A percentile compares a stretch with the other conserved stretches of the same genome.
Evolutionary conservation across 2,797 vertebrate genomes (phyloP).

Genomic region (Mallotus villosus): DNA sequence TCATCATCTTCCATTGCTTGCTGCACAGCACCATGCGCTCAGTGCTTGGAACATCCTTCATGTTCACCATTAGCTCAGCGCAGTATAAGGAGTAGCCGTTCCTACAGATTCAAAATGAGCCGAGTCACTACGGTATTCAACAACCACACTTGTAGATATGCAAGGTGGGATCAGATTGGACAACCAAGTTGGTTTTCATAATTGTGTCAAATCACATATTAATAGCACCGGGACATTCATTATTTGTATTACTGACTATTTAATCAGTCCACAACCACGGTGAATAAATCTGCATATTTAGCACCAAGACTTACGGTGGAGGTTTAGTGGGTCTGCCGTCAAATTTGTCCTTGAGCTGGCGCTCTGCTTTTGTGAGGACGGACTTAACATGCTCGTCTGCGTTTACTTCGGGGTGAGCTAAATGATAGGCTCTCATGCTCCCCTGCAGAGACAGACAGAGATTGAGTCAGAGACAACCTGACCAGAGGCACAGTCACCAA

Average conservation of each 20-base stretch:
- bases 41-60: conserved; percentile 82
- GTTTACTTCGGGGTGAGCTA: conserved; percentile 74
- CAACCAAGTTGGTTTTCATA: neutral
- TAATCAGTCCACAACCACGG: no score
- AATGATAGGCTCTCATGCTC: conserved; percentile 72
- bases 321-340: conserved; percentile 81
- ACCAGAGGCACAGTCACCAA: neutral
- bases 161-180: neutral
- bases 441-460: conserved; percentile 52
- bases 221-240: neutral
- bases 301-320: conserved; percentile 71
- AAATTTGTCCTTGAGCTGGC: conserved; percentile 83
- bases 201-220: neutral
- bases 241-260: neutral
- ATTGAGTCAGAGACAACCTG: neutral
- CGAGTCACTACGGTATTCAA: neutral
- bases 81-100: conserved; percentile 83
- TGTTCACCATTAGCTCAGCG: conserved; percentile 82
- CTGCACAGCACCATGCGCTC: conserved; percentile 83
- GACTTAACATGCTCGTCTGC: conserved; percentile 76
- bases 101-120: conserved; percentile 40
- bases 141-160: neutral
- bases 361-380: conserved; percentile 80
- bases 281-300: neutral
- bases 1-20: conserved; percentile 83